Conservation (phyloP, 2,888 invertebrate genomes). For the Papilio gigon region DNA sequence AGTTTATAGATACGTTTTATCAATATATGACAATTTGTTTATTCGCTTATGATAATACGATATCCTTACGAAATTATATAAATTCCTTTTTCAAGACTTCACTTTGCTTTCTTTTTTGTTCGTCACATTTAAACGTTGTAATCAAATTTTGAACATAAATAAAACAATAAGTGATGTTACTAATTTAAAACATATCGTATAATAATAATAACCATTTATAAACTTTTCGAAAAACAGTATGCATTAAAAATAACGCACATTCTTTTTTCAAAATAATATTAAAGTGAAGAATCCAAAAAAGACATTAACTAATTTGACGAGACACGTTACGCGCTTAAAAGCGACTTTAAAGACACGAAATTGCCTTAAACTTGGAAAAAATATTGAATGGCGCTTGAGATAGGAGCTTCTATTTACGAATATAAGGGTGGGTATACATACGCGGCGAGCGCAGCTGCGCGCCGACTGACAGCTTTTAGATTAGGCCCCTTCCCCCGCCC, state of each 20-base stretch:
- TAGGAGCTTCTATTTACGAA: slow-evolving; percentile 49
- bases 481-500: slow-evolving; percentile 69
- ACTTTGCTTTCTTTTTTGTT: too few relatives aligned
- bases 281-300: not conserved
- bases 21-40: not conserved
- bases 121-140: too few relatives aligned
- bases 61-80: too few relatives aligned
- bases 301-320: slow-evolving; percentile 8
- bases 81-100: too few relatives aligned
- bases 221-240: too few relatives aligned
- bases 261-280: not conserved
- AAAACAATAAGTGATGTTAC: too few relatives aligned
- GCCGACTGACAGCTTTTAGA: slow-evolving; percentile 80
- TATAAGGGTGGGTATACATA: slow-evolving; percentile 66
- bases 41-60: not conserved
- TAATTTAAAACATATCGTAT: too few relatives aligned
- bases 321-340: not conserved
- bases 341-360: slow-evolving; percentile 22
- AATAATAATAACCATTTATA: too few relatives aligned
- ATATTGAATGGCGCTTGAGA: slow-evolving; percentile 41
- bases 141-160: too few relatives aligned
- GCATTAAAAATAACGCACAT: too few relatives aligned
- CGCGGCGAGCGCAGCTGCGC: slow-evolving; percentile 68
- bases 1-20: not conserved
- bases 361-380: slow-evolving; percentile 23